These are phyloP conservation scores for Carapus acus DNA, from an alignment of 2,797 vertebrate species.

Conservation along the genomic window DNA sequence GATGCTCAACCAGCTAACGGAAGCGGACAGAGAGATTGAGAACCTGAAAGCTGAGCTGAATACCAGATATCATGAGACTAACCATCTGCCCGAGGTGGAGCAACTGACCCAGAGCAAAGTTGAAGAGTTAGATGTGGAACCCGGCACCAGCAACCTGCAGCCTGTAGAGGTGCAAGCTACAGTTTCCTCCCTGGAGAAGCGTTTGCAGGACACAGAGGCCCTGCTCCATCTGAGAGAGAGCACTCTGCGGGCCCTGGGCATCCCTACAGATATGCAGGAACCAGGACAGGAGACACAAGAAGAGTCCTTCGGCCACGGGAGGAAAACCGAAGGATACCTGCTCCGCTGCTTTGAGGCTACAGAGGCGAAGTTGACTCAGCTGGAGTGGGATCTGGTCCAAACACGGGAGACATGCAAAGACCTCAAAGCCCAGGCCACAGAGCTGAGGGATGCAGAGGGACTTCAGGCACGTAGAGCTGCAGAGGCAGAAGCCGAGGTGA, in stretches of 20 bases:
- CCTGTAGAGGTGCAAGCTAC: slow-evolving; percentile 54
- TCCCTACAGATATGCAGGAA: slow-evolving; percentile 3
- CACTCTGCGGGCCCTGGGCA: slow-evolving; percentile 13
- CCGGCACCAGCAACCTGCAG: slow-evolving; percentile 46
- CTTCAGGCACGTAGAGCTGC: slow-evolving; percentile 3
- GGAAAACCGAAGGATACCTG: slow-evolving; percentile 38
- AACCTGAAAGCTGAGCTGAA: slow-evolving; percentile 57
- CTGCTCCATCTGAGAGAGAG: slow-evolving; percentile 39
- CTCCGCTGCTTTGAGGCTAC: slow-evolving; percentile 42
- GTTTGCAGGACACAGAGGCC: slow-evolving; percentile 42
- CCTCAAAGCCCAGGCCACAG: slow-evolving; percentile 35
- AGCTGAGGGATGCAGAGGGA: slow-evolving; percentile 37
- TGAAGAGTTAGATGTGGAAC: slow-evolving; percentile 49
- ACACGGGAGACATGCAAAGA: slow-evolving; percentile 37
- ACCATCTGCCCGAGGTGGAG: slow-evolving; percentile 40
- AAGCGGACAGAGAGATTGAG: slow-evolving; percentile 68
- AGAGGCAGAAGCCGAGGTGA: slow-evolving; percentile 25
- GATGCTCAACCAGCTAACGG: slow-evolving; percentile 69
- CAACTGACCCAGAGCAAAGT: slow-evolving; percentile 11
- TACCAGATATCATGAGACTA: slow-evolving; percentile 30
- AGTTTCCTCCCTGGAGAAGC: slow-evolving; percentile 54
- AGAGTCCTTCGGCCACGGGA: not conserved
- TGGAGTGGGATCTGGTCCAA: slow-evolving; percentile 40
- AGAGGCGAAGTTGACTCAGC: slow-evolving; percentile 46
- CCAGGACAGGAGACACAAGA: slow-evolving; percentile 11